phyloP scores from a whole-genome alignment of 2,888 invertebrate species.

The Cerceris rybyensis region DNA sequence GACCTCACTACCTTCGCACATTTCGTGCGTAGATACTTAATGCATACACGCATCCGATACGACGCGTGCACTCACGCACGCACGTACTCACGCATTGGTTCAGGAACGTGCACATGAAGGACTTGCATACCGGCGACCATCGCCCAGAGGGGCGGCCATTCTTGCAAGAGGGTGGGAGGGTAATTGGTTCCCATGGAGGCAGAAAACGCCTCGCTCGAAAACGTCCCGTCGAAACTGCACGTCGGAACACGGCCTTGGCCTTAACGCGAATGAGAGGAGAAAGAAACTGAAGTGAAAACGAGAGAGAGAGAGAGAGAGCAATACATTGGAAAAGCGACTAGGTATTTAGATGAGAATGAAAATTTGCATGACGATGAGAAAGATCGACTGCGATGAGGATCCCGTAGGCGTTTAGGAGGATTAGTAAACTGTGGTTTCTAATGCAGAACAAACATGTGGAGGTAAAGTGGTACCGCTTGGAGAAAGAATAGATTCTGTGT shows the following conservation, averaged over 20 bases:
- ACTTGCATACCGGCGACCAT: constrained; percentile 62
- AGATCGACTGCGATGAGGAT: background rate
- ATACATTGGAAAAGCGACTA: background rate
- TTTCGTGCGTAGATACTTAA: too few species aligned
- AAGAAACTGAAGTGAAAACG: constrained; percentile 1
- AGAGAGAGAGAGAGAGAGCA: background rate
- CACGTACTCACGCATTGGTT: constrained; percentile 30
- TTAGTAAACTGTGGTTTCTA: background rate
- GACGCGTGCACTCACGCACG: constrained; percentile 33
- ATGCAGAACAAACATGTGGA: too few species aligned
- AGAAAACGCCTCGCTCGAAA: constrained; percentile 72
- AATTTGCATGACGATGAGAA: constrained; percentile 9
- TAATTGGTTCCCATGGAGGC: constrained; percentile 83
- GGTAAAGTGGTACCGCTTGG: too few species aligned
- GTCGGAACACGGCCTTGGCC: constrained; percentile 25
- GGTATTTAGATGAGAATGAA: background rate
- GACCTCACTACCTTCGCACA: too few species aligned
- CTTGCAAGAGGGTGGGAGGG: constrained; percentile 73
- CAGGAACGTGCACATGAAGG: constrained; percentile 40
- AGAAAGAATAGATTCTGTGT: too few species aligned
- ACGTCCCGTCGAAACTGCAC: constrained; percentile 59
- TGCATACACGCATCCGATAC: too few species aligned
- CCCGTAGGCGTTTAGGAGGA: background rate
- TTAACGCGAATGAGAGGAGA: constrained; percentile 19
- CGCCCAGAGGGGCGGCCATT: constrained; percentile 68